Base-by-base conservation (phyloP, 37 sponge, comb jelly and placozoan species). In the Cliona cf. orientalis region DNA sequence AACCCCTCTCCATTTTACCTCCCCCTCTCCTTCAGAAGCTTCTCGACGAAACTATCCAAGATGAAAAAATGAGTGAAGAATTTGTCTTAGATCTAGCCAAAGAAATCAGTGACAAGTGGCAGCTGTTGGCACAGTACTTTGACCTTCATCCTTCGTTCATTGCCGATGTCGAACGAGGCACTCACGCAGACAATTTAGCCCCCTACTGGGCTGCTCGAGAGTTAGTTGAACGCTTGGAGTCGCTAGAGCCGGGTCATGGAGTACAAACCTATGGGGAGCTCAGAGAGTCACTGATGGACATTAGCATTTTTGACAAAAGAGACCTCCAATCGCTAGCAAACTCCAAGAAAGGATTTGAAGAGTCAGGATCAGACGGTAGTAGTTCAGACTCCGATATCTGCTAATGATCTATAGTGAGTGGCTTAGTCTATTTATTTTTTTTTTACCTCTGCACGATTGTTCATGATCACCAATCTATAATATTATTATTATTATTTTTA, bases 241-340 rank as follows among this genome's bases (percentile, higher is more conserved):
- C 58, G 12, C 4, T 3, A 66, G 67, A 35, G 39, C 29, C 29
- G 3, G 36, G 9, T 53, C 6, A 75, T 25, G 36, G 75, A 23
- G 75, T 59, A 12, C 56, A 75, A 33, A 75, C 75, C 37, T 75
- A 53, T n/a, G 38, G 42, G 25, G 75, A 49, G 5, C 32, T 75
- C 23, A 6, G 42, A 58, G 53, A 2, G 39, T 75, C 75, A 59
- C 61, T 75, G 0, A n/a, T 58, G 35, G 59, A 34, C 22, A 75
- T 75, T 7, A 75, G 75, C n/a, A 58, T 75, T 36, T 75, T 75
- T 28, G 32, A 36, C 22, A 59, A 36, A 41, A 75, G 5, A 34
- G 39, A n/a, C 40, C 59, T 6, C 35, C 21, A 21, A 66, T 21
- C 28, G 28, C 55, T 19, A 19, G 14, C 11, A 49, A 11, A 49